Base-by-base conservation (phyloP, 2,113 vertebrate species). In the Clarias gariepinus region DNA sequence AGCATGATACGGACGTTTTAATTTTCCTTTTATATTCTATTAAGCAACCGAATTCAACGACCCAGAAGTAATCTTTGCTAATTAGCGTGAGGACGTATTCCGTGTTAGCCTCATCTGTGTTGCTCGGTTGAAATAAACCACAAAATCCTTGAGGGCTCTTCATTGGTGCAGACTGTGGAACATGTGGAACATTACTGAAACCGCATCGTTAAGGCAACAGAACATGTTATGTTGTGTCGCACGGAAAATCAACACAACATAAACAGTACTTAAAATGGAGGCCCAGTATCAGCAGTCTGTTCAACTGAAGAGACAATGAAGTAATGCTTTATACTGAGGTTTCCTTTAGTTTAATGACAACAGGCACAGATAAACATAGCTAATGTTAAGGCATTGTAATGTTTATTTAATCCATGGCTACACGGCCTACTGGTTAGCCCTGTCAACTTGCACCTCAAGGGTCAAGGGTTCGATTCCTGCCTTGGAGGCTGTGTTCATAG, bases 1-100 rank as follows among this genome's bases (percentile, higher is more conserved):
- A 84, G 23, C 47, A 23, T 53, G 36, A 60, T 25, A 81, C 58
- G 73, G 88, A 87, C 16, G 60, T 90, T 79, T 61, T 25, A 79
- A 58, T 79, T 60, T 30, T 13, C 18, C 36, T 25, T 74, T 78
- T 25, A 18, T 13, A 73, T 66, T 53, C 11, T 36, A 79, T 47
- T 68, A 53, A n/a, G 84, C 47, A 53, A 15, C 47, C 2, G n/a
- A 18, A 85, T 57, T 79, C 11, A 68, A 55, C 63, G 61, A 77
- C 21, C n/a, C 2, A 68, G 57, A 78, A 33, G 30, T 52, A 36
- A 36, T 58, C 11, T 25, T 47, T 66, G 19, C 61, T 85, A 66
- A 85, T 79, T 79, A 80, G 61, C 61, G 55, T 79, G 36, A 78
- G 55, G 23, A 7, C 41, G 41, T 18, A 21, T 76, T 63, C 36